These are phyloP conservation scores for Zaprionus africanus DNA, from an alignment of 1,140 invertebrate genomes.

Conservation along the genomic window DNA sequence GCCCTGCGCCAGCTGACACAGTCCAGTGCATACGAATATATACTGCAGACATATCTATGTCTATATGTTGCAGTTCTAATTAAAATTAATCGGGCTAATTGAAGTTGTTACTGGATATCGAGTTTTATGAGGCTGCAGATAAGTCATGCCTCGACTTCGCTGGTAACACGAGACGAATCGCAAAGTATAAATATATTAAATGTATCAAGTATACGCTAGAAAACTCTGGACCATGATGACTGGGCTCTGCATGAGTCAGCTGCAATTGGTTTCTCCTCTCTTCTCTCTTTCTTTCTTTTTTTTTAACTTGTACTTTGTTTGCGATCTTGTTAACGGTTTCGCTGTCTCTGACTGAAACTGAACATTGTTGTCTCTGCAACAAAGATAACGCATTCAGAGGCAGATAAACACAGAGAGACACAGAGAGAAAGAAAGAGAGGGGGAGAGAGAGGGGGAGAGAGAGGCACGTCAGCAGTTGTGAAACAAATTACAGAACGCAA, in stretches of 20 bases:
- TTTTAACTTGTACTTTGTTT: constrained; percentile 22
- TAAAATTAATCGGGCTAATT: not conserved
- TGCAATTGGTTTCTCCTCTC: constrained; percentile 14
- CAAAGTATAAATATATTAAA: not conserved
- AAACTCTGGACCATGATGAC: constrained; percentile 2
- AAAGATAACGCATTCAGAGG: constrained; percentile 70
- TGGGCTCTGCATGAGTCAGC: not conserved
- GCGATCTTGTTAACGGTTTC: constrained; percentile 33
- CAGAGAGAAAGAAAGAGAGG: constrained; percentile 16
- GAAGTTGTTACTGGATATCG: not conserved
- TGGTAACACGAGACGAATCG: not conserved
- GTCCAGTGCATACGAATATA: not conserved
- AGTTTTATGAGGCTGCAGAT: not conserved
- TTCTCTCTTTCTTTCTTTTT: constrained; percentile 6
- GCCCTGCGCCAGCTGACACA: not conserved
- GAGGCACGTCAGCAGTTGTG: not conserved
- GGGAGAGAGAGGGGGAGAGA: not conserved
- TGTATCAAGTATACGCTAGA: not conserved
- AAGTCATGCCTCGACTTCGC: not conserved
- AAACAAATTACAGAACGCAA: constrained; percentile 45
- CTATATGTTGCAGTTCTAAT: not conserved
- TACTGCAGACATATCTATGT: not conserved
- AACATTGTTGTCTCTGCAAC: constrained; percentile 46
- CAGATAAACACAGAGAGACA: constrained; percentile 19
- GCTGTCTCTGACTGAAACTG: constrained; percentile 27